These are phyloP conservation scores for Centropus bengalensis DNA, from an alignment of 2,113 vertebrate species.

Conservation along the genomic window DNA sequence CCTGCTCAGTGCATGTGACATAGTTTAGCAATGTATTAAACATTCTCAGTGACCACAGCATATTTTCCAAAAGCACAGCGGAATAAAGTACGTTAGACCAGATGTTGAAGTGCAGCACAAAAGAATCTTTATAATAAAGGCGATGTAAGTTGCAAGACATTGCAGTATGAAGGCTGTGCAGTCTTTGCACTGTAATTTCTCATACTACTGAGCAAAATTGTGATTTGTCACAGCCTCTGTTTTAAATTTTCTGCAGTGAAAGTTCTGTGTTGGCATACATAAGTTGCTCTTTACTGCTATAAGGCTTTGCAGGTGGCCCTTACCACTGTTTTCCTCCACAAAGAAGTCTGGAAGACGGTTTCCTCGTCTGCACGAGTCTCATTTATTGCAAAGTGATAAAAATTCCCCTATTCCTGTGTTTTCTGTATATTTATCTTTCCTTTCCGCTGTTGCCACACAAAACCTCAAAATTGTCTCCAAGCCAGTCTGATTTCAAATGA, in stretches of 20 bases:
- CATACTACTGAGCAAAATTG: background rate
- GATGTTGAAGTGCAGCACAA: constrained; percentile 57
- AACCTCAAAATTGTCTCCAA: constrained; percentile 12
- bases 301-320: background rate
- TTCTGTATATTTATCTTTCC: constrained; percentile 22
- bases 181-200: background rate
- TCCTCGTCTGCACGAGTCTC: background rate
- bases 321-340: background rate
- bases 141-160: background rate
- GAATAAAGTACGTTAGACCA: constrained; percentile 51
- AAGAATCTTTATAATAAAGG: constrained; percentile 25
- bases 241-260: background rate
- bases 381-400: constrained; percentile 3
- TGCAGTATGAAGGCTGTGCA: background rate
- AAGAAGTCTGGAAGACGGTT: background rate
- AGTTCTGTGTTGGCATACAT: background rate
- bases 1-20: constrained; percentile 2
- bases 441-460: constrained; percentile 29
- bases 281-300: background rate
- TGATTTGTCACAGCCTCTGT: background rate
- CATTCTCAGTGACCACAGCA: constrained; percentile 46
- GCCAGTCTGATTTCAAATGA: constrained; percentile 43
- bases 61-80: constrained; percentile 64
- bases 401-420: background rate
- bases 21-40: constrained; percentile 43